phyloP scores from a whole-genome alignment of 1,140 invertebrate genomes.

The Bombus sibiricus region DNA sequence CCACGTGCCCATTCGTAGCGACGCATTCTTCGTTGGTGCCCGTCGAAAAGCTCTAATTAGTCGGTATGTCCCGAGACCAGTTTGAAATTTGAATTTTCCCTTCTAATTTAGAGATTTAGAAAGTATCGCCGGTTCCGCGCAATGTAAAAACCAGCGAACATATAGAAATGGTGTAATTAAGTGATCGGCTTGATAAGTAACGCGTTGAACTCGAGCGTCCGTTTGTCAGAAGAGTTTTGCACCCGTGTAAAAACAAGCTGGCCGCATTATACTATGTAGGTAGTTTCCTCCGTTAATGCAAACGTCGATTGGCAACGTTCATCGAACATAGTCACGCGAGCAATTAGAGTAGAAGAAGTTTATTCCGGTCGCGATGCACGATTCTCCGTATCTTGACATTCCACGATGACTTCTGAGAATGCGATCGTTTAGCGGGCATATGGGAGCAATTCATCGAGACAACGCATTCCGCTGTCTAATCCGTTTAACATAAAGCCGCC shows the following conservation, averaged over 20 bases:
- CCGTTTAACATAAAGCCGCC: conserved; percentile 78
- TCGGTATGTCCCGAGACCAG: not conserved
- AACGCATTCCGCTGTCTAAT: conserved; percentile 81
- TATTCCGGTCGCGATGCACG: conserved; percentile 20
- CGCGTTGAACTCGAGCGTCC: not conserved
- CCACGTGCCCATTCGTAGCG: conserved; percentile 56
- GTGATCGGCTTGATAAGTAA: not conserved
- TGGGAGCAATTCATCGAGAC: conserved; percentile 74
- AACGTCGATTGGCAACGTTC: not conserved
- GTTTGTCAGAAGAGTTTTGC: not conserved
- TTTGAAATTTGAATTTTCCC: not conserved
- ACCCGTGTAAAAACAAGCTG: not conserved
- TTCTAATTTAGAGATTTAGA: not conserved
- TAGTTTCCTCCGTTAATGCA: not conserved
- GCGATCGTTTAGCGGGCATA: conserved; percentile 32
- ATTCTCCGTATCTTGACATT: conserved; percentile 50
- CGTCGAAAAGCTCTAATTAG: conserved; percentile 46
- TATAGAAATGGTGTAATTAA: not conserved
- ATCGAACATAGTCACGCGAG: conserved; percentile 21
- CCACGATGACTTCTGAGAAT: conserved; percentile 28
- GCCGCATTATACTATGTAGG: not conserved
- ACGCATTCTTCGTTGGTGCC: conserved; percentile 7
- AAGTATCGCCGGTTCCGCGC: not conserved
- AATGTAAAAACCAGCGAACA: not conserved
- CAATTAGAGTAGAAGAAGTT: conserved; percentile 42